Evolutionary conservation across 1,140 invertebrate genomes (phyloP).

Genomic region (Hermetia illucens): DNA sequence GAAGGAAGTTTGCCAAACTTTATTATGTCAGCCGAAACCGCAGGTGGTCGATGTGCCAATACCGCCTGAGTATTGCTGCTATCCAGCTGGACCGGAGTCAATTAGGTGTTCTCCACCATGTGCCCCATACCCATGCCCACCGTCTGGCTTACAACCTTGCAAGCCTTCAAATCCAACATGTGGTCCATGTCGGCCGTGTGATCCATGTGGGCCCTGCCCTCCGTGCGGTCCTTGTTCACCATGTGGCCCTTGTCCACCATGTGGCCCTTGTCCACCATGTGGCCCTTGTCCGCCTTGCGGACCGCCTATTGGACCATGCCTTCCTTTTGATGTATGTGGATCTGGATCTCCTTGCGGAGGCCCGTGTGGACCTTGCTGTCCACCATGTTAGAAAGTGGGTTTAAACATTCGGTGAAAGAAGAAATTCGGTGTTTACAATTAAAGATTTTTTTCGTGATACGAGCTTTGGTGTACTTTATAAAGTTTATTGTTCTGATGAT

Average conservation of each 20-base stretch:
- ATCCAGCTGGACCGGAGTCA: slow-evolving; percentile 1
- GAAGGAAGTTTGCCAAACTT: slow-evolving; percentile 2
- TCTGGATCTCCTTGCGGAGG: too few relatives aligned
- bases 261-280: slow-evolving; percentile 8
- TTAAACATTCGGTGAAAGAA: too few relatives aligned
- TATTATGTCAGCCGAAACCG: slow-evolving; percentile 2
- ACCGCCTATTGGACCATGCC: neutral
- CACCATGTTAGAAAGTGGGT: too few relatives aligned
- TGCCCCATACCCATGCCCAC: neutral
- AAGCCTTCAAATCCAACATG: neutral
- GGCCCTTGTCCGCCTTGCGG: slow-evolving; percentile 7
- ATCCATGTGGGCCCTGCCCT: slow-evolving; percentile 8
- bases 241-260: slow-evolving; percentile 9
- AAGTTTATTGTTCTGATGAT: too few relatives aligned
- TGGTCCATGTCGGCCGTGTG: slow-evolving; percentile 4
- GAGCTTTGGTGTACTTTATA: too few relatives aligned
- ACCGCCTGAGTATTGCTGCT: slow-evolving; percentile 1
- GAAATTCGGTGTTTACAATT: too few relatives aligned
- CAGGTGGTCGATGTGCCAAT: neutral
- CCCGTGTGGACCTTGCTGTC: too few relatives aligned
- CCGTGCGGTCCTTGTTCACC: slow-evolving; percentile 9
- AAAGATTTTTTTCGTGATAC: too few relatives aligned
- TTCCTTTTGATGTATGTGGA: neutral
- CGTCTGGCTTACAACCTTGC: neutral
- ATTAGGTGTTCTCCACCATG: neutral